A percentile compares a stretch with the other conserved stretches of the same genome.
These are phyloP conservation scores for Philereme vetulata DNA, from an alignment of 2,888 invertebrate genomes.

Conservation along the genomic window DNA sequence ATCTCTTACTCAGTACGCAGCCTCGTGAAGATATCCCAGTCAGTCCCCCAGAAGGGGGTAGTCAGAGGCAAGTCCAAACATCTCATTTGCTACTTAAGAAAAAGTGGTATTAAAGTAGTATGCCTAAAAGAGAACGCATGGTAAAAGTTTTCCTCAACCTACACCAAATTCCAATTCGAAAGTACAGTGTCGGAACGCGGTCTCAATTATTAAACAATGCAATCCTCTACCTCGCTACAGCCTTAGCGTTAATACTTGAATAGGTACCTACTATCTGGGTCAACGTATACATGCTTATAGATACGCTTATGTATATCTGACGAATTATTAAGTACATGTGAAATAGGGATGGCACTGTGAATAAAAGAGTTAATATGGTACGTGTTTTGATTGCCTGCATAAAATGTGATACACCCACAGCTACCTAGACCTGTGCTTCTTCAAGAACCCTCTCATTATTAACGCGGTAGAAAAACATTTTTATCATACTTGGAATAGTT, in stretches of 20 bases:
- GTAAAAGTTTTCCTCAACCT: conserved; percentile 39
- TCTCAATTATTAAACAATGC: conserved; percentile 80
- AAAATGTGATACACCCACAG: no score
- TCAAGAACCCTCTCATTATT: no score
- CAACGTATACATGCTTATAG: conserved; percentile 49
- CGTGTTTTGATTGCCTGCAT: not conserved
- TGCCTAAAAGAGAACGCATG: no score
- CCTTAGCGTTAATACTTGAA: conserved; percentile 79
- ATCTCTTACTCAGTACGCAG: no score
- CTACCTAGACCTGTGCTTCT: not conserved
- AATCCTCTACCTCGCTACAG: conserved; percentile 65
- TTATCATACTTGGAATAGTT: no score
- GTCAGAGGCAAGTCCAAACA: no score
- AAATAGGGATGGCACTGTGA: not conserved
- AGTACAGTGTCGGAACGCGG: conserved; percentile 61
- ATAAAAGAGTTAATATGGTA: not conserved
- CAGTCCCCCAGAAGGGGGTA: no score
- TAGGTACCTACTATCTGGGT: conserved; percentile 69
- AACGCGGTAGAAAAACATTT: no score
- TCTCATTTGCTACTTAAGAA: no score
- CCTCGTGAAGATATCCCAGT: no score
- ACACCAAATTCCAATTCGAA: conserved; percentile 40
- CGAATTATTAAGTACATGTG: conserved; percentile 56
- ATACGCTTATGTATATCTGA: conserved; percentile 36
- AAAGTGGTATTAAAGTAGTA: no score